These are phyloP conservation scores for Cyprinodon variegatus DNA, from an alignment of 2,113 vertebrate species.

Conservation along the genomic window DNA sequence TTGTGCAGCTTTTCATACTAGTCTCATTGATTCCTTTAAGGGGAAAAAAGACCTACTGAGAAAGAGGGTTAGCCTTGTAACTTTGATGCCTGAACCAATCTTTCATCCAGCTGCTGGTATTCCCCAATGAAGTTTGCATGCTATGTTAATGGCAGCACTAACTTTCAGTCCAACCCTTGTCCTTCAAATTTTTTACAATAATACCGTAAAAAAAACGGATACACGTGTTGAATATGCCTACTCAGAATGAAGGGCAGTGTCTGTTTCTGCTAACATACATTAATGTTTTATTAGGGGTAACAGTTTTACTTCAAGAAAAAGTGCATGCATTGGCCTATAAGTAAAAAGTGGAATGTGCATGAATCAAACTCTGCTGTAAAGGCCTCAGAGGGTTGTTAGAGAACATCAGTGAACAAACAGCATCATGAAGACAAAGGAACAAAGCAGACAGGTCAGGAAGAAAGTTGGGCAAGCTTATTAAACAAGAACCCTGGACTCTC, in stretches of 20 bases:
- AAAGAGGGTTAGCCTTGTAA: not conserved
- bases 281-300: not conserved
- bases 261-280: not conserved
- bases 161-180: not conserved
- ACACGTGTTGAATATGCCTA: not conserved
- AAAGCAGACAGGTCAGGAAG: too few relatives aligned
- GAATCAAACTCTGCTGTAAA: too few relatives aligned
- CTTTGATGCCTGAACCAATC: not conserved
- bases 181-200: not conserved
- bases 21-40: not conserved
- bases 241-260: not conserved
- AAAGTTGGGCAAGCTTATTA: too few relatives aligned
- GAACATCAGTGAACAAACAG: too few relatives aligned
- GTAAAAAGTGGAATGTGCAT: too few relatives aligned
- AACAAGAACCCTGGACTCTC: too few relatives aligned
- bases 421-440: too few relatives aligned
- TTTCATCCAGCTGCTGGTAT: not conserved
- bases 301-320: not conserved
- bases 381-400: too few relatives aligned
- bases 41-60: slow-evolving; percentile 1
- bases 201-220: not conserved
- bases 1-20: slow-evolving; percentile 3
- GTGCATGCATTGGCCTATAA: too few relatives aligned
- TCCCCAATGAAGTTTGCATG: slow-evolving; percentile 5
- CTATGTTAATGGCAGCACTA: not conserved